Conservation (phyloP, 2,888 invertebrate genomes). For the Limnephilus auricula region DNA sequence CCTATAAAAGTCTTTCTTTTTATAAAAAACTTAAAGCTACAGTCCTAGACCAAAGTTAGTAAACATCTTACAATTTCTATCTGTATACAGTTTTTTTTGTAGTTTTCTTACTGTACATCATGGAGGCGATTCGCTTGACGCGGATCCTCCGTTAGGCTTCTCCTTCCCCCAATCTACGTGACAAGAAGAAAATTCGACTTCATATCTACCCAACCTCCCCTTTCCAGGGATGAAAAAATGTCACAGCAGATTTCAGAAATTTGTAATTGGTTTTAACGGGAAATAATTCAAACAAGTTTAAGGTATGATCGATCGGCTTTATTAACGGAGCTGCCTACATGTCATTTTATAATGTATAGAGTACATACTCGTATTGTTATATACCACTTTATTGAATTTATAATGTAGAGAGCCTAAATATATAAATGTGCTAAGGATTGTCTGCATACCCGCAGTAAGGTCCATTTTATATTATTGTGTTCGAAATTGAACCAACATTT, state of each 20-base stretch:
- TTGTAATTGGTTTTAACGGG: constrained; percentile 19
- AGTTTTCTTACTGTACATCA: constrained; percentile 39
- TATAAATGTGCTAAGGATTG: too few species aligned
- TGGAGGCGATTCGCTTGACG: constrained; percentile 49
- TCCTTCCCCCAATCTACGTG: constrained; percentile 61
- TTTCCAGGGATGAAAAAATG: constrained; percentile 27
- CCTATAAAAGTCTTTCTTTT: neutral
- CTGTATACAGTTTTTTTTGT: neutral
- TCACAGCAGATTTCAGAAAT: neutral
- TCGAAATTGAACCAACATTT: too few species aligned
- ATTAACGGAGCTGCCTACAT: neutral
- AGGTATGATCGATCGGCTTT: neutral
- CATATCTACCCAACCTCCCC: constrained; percentile 32
- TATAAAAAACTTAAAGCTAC: neutral
- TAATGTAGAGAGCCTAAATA: too few species aligned
- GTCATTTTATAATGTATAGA: too few species aligned
- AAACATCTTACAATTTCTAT: neutral
- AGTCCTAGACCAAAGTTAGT: neutral
- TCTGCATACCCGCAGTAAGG: too few species aligned
- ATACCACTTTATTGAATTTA: too few species aligned
- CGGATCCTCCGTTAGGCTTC: constrained; percentile 49
- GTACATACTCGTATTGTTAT: too few species aligned
- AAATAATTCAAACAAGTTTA: neutral
- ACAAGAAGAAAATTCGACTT: constrained; percentile 63
- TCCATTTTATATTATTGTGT: too few species aligned